Conservation (phyloP, 2,797 vertebrate genomes). For the Epinephelus awoara region DNA sequence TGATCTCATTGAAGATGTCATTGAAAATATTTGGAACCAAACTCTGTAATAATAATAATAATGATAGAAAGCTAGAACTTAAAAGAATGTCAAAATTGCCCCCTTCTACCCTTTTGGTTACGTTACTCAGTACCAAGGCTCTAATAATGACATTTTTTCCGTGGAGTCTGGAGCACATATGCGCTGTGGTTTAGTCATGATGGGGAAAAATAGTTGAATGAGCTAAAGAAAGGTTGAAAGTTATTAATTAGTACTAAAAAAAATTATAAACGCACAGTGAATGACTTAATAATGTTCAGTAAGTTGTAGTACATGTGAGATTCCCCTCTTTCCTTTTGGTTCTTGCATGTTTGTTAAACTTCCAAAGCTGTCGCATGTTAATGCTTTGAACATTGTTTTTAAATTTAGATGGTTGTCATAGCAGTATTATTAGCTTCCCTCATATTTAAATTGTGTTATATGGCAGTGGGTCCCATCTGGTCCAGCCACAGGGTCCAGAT, state of each 20-base stretch:
- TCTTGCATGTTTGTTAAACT: background rate
- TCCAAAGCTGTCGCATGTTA: background rate
- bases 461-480: no score
- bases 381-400: background rate
- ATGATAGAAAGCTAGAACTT: background rate
- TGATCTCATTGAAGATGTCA: background rate
- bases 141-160: slow-evolving; percentile 23
- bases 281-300: background rate
- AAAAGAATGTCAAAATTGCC: slow-evolving; percentile 34
- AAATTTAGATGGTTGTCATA: background rate
- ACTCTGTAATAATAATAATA: slow-evolving; percentile 4
- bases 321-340: background rate
- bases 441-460: background rate
- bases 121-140: background rate
- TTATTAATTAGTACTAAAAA: slow-evolving; percentile 1
- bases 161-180: slow-evolving; percentile 3
- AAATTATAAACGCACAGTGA: background rate
- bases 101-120: slow-evolving; percentile 18
- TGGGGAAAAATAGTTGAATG: background rate
- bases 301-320: background rate
- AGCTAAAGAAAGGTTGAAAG: background rate
- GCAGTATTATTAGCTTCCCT: background rate
- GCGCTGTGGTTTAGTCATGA: slow-evolving; percentile 4
- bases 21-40: slow-evolving; percentile 2
- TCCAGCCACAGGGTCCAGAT: no score